A percentile compares a stretch with the other conserved stretches of the same genome.
These are phyloP conservation scores for Acipenser ruthenus DNA, from an alignment of 2,797 vertebrate species.

Conservation along the genomic window DNA sequence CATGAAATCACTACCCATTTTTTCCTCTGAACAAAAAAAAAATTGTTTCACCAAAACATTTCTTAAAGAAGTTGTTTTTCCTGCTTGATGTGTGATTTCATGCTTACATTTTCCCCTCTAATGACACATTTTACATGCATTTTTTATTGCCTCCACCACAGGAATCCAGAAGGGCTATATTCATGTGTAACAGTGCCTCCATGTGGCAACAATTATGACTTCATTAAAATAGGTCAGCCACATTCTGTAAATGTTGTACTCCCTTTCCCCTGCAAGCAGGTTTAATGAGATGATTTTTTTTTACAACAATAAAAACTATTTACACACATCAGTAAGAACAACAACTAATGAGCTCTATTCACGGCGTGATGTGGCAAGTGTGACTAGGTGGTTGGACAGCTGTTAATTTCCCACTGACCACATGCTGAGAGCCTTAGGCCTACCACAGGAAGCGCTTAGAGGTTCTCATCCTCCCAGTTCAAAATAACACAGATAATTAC, in stretches of 20 bases:
- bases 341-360: constrained; percentile 17
- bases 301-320: constrained; percentile 18
- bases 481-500: constrained; percentile 3
- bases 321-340: constrained; percentile 16
- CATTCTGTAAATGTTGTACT: not conserved
- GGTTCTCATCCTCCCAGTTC: not conserved
- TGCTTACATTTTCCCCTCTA: constrained; percentile 15
- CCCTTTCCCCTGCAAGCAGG: constrained; percentile 3
- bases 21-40: not conserved
- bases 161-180: constrained; percentile 15
- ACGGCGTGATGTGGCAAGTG: constrained; percentile 7
- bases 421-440: constrained; percentile 7
- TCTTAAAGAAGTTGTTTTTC: constrained; percentile 6
- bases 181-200: constrained; percentile 20
- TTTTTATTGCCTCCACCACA: constrained; percentile 16
- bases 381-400: constrained; percentile 11
- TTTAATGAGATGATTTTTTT: constrained; percentile 17
- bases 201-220: constrained; percentile 21
- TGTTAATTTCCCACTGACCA: constrained; percentile 12
- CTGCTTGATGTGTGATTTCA: constrained; percentile 12
- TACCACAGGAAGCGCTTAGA: constrained; percentile 13
- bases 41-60: not conserved
- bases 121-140: constrained; percentile 16
- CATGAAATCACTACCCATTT: not conserved
- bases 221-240: constrained; percentile 20